phyloP scores from a whole-genome alignment of 2,113 vertebrate genomes.

The Saccopteryx bilineata region DNA sequence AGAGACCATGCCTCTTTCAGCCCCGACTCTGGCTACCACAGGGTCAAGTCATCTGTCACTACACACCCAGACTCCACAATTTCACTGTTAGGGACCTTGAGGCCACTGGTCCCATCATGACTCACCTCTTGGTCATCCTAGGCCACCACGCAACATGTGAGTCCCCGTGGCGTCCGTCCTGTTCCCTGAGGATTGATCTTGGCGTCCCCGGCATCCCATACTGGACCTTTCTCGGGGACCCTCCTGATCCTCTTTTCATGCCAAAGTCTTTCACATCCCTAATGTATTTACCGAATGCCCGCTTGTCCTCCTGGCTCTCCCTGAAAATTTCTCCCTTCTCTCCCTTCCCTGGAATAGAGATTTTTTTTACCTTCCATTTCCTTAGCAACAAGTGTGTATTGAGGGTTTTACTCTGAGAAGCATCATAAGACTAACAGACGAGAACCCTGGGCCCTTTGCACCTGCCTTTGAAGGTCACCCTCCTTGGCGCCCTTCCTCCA shows the following conservation, averaged over 20 bases:
- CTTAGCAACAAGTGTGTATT: neutral
- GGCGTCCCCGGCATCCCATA: neutral
- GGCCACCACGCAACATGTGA: neutral
- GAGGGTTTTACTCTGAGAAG: neutral
- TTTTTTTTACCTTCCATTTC: neutral
- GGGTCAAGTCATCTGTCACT: neutral
- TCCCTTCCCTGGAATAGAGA: neutral
- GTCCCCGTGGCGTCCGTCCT: neutral
- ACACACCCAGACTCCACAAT: neutral
- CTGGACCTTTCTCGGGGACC: neutral
- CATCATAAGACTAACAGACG: neutral
- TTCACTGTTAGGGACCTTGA: neutral
- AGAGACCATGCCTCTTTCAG: accelerated
- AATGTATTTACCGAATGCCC: neutral
- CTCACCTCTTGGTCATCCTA: neutral
- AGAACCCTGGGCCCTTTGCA: neutral
- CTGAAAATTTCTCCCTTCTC: neutral
- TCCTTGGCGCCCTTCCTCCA: neutral
- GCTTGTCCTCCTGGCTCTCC: neutral
- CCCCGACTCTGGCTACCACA: neutral
- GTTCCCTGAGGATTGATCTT: neutral
- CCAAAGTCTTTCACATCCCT: neutral
- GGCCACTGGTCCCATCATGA: neutral
- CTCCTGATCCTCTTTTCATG: neutral
- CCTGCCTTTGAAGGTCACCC: neutral